Evolutionary conservation across 2,113 vertebrate genomes (phyloP).

Genomic region (Sorex araneus): DNA sequence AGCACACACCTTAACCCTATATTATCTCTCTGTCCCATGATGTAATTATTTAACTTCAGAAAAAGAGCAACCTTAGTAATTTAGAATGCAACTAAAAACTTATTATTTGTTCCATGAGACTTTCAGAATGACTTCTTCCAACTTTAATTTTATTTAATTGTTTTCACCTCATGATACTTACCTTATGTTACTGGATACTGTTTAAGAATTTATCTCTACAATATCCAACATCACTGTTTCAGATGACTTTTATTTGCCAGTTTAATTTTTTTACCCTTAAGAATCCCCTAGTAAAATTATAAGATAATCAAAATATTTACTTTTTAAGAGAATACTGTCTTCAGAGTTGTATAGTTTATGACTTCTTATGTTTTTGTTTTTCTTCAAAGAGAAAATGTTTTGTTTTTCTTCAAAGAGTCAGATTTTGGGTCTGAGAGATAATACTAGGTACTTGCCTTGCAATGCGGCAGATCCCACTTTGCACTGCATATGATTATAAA

Average conservation of each 20-base stretch:
- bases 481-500: too few relatives aligned
- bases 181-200: not conserved
- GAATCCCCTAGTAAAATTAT: not conserved
- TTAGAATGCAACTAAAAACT: not conserved
- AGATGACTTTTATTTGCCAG: not conserved
- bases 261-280: constrained; percentile 24
- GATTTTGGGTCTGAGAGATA: too few relatives aligned
- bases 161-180: constrained; percentile 17
- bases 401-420: too few relatives aligned
- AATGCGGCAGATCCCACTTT: too few relatives aligned
- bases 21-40: not conserved
- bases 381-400: too few relatives aligned
- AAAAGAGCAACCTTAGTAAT: not conserved
- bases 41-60: not conserved
- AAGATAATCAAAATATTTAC: too few relatives aligned
- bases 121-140: not conserved
- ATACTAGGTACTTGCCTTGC: too few relatives aligned
- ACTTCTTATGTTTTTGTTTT: not conserved
- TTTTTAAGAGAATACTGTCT: not conserved
- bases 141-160: not conserved
- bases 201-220: not conserved
- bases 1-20: too few relatives aligned
- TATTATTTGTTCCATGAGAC: not conserved
- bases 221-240: not conserved
- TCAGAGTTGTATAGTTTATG: not conserved